Percentiles rank a stretch among this genome's conserved stretches.
phyloP scores from a whole-genome alignment of 1,140 invertebrate genomes.

The Amyelois transitella region DNA sequence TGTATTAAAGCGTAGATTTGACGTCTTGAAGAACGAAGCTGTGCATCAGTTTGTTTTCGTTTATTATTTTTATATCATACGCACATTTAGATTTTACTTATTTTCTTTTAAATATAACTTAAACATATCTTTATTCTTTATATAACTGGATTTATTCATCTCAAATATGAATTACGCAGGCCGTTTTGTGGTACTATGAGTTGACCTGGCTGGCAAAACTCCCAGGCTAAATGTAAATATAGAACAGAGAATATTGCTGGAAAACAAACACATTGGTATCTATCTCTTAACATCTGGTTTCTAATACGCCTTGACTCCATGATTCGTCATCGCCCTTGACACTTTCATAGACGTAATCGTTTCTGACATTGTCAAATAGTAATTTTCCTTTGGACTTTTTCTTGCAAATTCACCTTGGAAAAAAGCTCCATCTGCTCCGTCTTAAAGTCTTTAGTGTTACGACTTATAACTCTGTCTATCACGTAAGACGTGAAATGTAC shows the following conservation, averaged over 20 bases:
- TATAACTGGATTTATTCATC: neutral
- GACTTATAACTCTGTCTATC: too few relatives aligned
- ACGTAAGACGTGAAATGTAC: too few relatives aligned
- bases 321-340: neutral
- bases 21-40: too few relatives aligned
- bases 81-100: too few relatives aligned
- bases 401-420: too few relatives aligned
- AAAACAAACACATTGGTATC: conserved; percentile 35
- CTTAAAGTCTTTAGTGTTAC: too few relatives aligned
- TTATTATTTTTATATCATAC: too few relatives aligned
- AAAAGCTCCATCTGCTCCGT: too few relatives aligned
- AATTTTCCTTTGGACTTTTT: too few relatives aligned
- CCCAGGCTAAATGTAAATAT: conserved; percentile 48
- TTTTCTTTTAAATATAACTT: too few relatives aligned
- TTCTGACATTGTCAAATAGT: neutral
- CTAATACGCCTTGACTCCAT: neutral
- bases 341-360: neutral
- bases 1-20: too few relatives aligned
- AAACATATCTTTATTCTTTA: too few relatives aligned
- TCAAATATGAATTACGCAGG: neutral
- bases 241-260: conserved; percentile 43
- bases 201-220: conserved; percentile 47
- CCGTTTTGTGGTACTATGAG: conserved; percentile 13
- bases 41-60: neutral
- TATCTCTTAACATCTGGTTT: conserved; percentile 24